Base-by-base conservation (phyloP, 1,140 invertebrate genomes). In the Trinorchestia longiramus region DNA sequence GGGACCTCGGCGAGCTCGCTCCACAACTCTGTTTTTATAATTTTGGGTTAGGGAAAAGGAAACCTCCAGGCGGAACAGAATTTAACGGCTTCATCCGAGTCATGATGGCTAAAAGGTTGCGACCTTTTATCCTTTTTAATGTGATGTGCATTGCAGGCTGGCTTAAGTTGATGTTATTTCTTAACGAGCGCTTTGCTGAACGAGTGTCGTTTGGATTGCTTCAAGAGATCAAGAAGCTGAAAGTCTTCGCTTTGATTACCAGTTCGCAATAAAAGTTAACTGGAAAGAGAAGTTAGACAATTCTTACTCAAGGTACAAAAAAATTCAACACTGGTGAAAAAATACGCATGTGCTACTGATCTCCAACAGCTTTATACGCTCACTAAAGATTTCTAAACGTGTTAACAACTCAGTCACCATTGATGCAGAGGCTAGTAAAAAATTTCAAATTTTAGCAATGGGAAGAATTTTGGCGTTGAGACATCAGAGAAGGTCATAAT, bases 71-170 rank as follows among this genome's bases (percentile, higher is more conserved):
- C 41, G 23, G 8, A 36, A 42, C 90, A 43, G 41, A 44, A 92
- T 42, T 92, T 92, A 92, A 17, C 43, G 43, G 90, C 90, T 92
- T 92, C 90, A 92, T 92, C 43, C 6, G 90, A 92, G 90, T 44
- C 90, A 44, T 92, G 42, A 92, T 92, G 90, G 90, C 90, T 92
- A 92, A 92, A 92, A 92, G 90, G 43, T 42, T 92, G 43, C 90
- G 90, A 44, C 90, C 90, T 53, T 92, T 92, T 92, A 92, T 92
- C 90, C 90, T 92, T 92, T 92, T 43, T 92, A 92, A 92, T 92
- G 90, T 92, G 43, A 42, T 8, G n/a, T 36, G n/a, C 41, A 92
- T 42, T 42, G 40, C 90, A 44, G 40, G 23, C 40, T 1, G 43
- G 90, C 90, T 92, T 44, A 92, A 44, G 41, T 92, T 92, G 43